Evolutionary conservation across 2,113 vertebrate genomes (phyloP).

Genomic region (Noctilio leporinus): DNA sequence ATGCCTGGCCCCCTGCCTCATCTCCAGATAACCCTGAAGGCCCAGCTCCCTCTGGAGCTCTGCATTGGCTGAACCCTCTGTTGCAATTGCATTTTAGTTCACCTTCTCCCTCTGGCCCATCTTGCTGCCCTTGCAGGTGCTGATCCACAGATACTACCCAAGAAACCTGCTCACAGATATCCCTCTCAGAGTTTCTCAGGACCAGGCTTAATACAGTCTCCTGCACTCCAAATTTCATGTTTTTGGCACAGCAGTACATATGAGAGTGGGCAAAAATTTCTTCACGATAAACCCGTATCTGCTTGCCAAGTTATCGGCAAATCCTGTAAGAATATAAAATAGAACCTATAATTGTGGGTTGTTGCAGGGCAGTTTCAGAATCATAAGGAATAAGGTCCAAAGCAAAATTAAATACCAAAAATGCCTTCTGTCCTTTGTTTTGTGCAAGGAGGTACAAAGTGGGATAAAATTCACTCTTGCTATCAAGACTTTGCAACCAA

Average conservation of each 20-base stretch:
- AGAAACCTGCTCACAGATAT: not conserved
- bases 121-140: not conserved
- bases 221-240: not conserved
- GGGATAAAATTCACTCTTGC: not conserved
- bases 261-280: not conserved
- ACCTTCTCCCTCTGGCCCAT: not conserved
- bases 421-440: constrained; percentile 35
- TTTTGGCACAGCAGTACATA: constrained; percentile 18
- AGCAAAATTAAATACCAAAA: constrained; percentile 71
- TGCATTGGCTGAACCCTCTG: not conserved
- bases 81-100: not conserved
- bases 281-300: constrained; percentile 13
- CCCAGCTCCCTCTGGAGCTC: not conserved
- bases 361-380: constrained; percentile 28
- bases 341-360: constrained; percentile 43
- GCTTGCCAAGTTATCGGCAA: constrained; percentile 48
- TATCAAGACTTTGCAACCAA: not conserved
- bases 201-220: not conserved
- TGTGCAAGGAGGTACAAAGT: not conserved
- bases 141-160: not conserved
- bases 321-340: constrained; percentile 44
- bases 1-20: not conserved
- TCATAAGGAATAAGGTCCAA: constrained; percentile 58
- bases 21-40: not conserved
- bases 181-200: not conserved